phyloP scores from a whole-genome alignment of 2,113 vertebrate species.

The Xyrauchen texanus region DNA sequence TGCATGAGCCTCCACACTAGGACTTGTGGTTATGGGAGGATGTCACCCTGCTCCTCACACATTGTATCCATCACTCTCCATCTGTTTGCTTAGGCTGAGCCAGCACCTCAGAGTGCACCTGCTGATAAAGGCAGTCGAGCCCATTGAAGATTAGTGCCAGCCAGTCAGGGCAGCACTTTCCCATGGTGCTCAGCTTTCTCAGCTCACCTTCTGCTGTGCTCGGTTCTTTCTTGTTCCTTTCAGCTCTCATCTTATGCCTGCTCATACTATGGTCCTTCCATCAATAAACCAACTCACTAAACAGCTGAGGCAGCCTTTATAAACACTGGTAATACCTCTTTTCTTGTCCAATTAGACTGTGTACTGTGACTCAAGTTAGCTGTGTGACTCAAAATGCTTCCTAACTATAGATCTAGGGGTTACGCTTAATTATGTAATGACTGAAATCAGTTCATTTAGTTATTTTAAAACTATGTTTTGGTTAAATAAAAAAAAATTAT shows the following conservation, averaged over 20 bases:
- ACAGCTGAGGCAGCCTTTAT: conserved; percentile 25
- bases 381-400: not conserved
- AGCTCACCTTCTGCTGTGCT: conserved; percentile 15
- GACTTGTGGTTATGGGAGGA: conserved; percentile 8
- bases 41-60: conserved; percentile 23
- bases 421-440: no score
- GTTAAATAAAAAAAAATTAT: no score
- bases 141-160: conserved; percentile 26
- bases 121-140: conserved; percentile 29
- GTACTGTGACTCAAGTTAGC: not conserved
- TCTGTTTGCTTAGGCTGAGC: conserved; percentile 23
- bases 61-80: conserved; percentile 16
- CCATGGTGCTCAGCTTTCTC: conserved; percentile 29
- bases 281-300: conserved; percentile 10
- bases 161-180: not conserved
- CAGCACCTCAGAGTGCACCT: conserved; percentile 30
- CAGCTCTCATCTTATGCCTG: not conserved
- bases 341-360: not conserved
- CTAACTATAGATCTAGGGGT: not conserved
- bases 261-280: not conserved
- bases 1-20: not conserved
- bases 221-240: not conserved
- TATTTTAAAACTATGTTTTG: no score
- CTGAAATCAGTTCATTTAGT: no score
- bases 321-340: conserved; percentile 1